These are phyloP conservation scores for Panagrolaimus sp. DNA, from an alignment of 1,140 invertebrate species.

Conservation along the genomic window DNA sequence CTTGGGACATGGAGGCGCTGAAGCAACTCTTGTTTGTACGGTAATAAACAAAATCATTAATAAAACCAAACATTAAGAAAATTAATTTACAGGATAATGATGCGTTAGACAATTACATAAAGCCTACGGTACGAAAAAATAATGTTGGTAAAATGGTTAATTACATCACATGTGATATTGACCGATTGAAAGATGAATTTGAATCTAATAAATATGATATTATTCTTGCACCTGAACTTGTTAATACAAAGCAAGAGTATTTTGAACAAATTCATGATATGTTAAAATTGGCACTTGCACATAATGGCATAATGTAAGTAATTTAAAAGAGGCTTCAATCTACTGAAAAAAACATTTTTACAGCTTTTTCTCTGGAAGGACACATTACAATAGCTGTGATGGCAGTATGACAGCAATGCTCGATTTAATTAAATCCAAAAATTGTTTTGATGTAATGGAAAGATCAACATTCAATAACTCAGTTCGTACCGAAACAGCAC, in stretches of 20 bases:
- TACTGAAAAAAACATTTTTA: neutral
- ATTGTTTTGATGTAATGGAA: slow-evolving; percentile 44
- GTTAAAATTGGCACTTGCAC: slow-evolving; percentile 37
- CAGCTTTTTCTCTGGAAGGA: slow-evolving; percentile 49
- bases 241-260: slow-evolving; percentile 41
- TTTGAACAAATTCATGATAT: slow-evolving; percentile 48
- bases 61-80: neutral
- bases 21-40: slow-evolving; percentile 39
- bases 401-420: slow-evolving; percentile 44
- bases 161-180: slow-evolving; percentile 36
- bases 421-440: slow-evolving; percentile 44
- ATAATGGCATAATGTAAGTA: slow-evolving; percentile 51
- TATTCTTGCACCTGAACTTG: slow-evolving; percentile 49
- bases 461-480: slow-evolving; percentile 49
- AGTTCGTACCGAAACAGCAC: slow-evolving; percentile 31
- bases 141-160: slow-evolving; percentile 49
- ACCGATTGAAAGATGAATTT: slow-evolving; percentile 26
- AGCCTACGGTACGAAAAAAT: slow-evolving; percentile 48
- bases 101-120: slow-evolving; percentile 39
- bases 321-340: slow-evolving; percentile 11
- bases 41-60: slow-evolving; percentile 1
- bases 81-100: slow-evolving; percentile 22
- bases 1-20: slow-evolving; percentile 39
- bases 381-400: slow-evolving; percentile 39
- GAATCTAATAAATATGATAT: slow-evolving; percentile 43